Evolutionary conservation across 2,888 invertebrate species (phyloP), one percentile per base, ranked within the genome.

Genomic region (Cerceris ruficornis): DNA sequence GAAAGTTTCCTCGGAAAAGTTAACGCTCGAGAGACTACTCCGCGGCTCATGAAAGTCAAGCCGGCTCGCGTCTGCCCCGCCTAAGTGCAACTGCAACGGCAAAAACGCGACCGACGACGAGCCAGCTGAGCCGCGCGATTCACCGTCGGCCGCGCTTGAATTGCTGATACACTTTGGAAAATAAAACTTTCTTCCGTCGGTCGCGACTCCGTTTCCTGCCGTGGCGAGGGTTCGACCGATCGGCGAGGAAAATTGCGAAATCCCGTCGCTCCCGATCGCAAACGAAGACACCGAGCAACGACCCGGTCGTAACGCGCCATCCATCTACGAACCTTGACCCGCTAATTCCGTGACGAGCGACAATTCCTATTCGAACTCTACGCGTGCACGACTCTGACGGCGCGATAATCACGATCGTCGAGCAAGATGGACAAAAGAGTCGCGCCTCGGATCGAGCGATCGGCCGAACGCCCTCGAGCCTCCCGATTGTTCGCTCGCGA

Each of bases 21-120:
- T 82, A 75, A 73, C 78, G 75, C 64, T 68, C 59, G 65, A 8
- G 57, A 54, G 71, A 69, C 61, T 76, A 69, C 66, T 77, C 72
- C 17, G 8, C 41, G 71, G 62, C 73, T 86, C 81, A 72, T 77
- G 84, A 84, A 85, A 85, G 85, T 85, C 86, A 79, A 81, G 69
- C 58, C 70, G 66, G 67, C 14, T 76, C 70, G 75, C 74, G 75
- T 49, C 54, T 61, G 58, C 43, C 67, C 52, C 60, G 67, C 67
- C 46, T 72, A 65, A 71, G 78, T 43, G 67, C 59, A 69, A n/a
- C 55, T 28, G 68, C 65, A 73, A 64, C 67, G 72, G 61, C 73
- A 68, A 65, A 74, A 78, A 69, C 68, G 39, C 49, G 65, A 39
- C 11, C 17, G 4, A 46, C 49, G 28, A 11, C n/a, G 50, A 50